A percentile compares a stretch with the other conserved stretches of the same genome.
phyloP scores from a whole-genome alignment of 2,888 invertebrate species.

The Pseudanteris insignis region DNA sequence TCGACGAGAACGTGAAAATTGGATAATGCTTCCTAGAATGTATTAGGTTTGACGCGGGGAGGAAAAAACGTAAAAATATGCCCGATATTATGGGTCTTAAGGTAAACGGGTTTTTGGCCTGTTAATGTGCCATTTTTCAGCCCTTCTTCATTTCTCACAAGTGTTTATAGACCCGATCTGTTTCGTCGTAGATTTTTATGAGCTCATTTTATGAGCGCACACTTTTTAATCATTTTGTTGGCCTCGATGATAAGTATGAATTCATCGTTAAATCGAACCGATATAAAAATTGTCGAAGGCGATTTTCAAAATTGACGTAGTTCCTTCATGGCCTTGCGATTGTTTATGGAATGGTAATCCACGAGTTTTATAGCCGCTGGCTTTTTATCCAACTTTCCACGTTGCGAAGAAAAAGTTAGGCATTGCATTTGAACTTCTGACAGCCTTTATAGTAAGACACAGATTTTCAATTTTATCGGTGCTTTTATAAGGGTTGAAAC shows the following conservation, averaged over 20 bases:
- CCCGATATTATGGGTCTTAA: constrained; percentile 12
- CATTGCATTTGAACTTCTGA: constrained; percentile 22
- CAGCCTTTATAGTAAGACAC: constrained; percentile 19
- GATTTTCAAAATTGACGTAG: constrained; percentile 16
- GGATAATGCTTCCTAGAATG: constrained; percentile 34
- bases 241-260: too few relatives aligned
- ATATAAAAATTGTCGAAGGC: neutral
- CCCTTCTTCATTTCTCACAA: too few relatives aligned
- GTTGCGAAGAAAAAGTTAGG: constrained; percentile 29
- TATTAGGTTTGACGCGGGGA: too few relatives aligned
- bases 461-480: too few relatives aligned
- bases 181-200: neutral
- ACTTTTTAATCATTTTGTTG: too few relatives aligned
- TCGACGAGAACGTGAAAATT: constrained; percentile 24
- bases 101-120: constrained; percentile 27
- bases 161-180: too few relatives aligned
- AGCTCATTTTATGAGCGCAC: neutral
- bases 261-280: too few relatives aligned
- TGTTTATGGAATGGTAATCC: constrained; percentile 21
- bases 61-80: constrained; percentile 11
- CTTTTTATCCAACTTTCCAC: constrained; percentile 20
- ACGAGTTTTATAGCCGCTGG: constrained; percentile 2
- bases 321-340: constrained; percentile 16
- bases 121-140: too few relatives aligned
- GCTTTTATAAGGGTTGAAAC: too few relatives aligned